These are phyloP conservation scores for Bovichtus diacanthus DNA, from an alignment of 2,797 vertebrate genomes.

Conservation along the genomic window DNA sequence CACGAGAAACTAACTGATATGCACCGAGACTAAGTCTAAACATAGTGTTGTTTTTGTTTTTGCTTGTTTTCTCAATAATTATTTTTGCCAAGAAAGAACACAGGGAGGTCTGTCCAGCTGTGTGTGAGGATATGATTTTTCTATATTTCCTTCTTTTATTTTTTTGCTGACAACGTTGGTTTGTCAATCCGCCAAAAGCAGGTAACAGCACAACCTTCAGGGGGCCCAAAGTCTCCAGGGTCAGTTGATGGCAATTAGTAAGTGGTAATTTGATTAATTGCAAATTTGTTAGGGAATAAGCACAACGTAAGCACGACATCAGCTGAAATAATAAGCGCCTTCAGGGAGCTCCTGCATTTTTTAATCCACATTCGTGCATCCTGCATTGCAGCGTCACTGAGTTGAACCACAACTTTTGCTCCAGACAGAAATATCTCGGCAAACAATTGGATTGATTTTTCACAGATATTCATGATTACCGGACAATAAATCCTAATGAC, in stretches of 20 bases:
- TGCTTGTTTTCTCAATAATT: not conserved
- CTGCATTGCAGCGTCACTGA: no score
- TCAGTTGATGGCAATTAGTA: conserved; percentile 14
- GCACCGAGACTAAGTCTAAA: no score
- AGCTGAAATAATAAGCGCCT: conserved; percentile 20
- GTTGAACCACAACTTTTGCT: not conserved
- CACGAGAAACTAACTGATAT: not conserved
- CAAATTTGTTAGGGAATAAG: not conserved
- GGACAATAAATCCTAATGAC: not conserved
- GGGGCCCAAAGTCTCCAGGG: not conserved
- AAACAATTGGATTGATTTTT: not conserved
- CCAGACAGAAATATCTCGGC: not conserved
- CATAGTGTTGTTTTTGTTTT: no score
- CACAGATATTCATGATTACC: not conserved
- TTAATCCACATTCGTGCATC: not conserved
- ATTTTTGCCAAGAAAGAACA: not conserved
- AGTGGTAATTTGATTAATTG: conserved; percentile 16
- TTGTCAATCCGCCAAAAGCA: conserved; percentile 21
- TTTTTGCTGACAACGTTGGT: conserved; percentile 24
- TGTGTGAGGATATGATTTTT: not conserved
- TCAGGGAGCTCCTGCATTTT: not conserved
- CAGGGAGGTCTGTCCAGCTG: not conserved
- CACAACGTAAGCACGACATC: not conserved
- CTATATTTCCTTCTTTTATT: not conserved
- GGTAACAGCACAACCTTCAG: not conserved